Percentiles rank a stretch among this genome's conserved stretches.
phyloP scores from a whole-genome alignment of 1,140 invertebrate species.

The Periplaneta americana region DNA sequence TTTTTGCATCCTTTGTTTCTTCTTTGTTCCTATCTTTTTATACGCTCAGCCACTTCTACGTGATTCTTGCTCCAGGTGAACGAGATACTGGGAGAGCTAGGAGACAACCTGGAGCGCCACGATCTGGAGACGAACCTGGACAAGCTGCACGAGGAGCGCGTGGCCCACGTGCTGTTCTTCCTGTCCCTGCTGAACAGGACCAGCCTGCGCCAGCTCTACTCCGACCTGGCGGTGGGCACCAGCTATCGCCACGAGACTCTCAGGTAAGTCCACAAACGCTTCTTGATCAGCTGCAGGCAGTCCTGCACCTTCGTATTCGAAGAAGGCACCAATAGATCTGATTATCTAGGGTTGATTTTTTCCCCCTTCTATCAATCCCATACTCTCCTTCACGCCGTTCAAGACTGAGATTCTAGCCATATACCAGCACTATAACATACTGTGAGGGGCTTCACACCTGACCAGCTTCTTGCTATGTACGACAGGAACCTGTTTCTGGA shows the following conservation, averaged over 20 bases:
- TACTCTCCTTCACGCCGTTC: too few species aligned
- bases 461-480: neutral
- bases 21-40: too few species aligned
- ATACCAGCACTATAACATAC: too few species aligned
- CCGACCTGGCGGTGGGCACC: slow-evolving; percentile 51
- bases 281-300: neutral
- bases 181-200: slow-evolving; percentile 46
- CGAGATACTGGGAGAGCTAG: slow-evolving; percentile 32
- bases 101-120: slow-evolving; percentile 36
- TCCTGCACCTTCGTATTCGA: neutral
- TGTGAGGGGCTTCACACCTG: neutral
- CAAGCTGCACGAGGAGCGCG: slow-evolving; percentile 40
- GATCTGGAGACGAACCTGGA: slow-evolving; percentile 27
- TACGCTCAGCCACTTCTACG: too few species aligned
- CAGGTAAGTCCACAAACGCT: slow-evolving; percentile 24
- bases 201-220: slow-evolving; percentile 44
- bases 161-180: slow-evolving; percentile 39
- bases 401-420: too few species aligned
- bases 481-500: slow-evolving; percentile 64
- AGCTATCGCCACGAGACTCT: slow-evolving; percentile 57
- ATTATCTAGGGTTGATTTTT: too few species aligned
- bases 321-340: too few species aligned
- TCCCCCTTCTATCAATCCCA: too few species aligned
- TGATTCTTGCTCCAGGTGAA: slow-evolving; percentile 29
- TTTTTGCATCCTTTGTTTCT: too few species aligned